A percentile compares a stretch with the other conserved stretches of the same genome.
Evolutionary conservation across 2,888 invertebrate species (phyloP).

Genomic region (Malacosoma neustria): DNA sequence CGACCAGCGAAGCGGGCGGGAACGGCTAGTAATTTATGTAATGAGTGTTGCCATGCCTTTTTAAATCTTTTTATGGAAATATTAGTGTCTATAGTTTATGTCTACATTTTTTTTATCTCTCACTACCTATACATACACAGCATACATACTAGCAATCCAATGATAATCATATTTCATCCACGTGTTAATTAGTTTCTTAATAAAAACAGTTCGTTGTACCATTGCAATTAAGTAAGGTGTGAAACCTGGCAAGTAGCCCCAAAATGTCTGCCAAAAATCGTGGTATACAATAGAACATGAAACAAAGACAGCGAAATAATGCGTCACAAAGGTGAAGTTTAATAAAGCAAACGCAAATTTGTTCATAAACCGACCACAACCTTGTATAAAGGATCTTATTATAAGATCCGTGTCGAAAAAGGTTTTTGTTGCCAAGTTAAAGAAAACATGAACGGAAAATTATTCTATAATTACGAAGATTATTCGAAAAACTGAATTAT

Average conservation of each 20-base stretch:
- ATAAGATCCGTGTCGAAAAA: constrained; percentile 6
- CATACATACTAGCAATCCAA: too few species aligned
- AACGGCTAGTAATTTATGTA: too few species aligned
- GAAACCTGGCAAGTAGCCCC: constrained; percentile 34
- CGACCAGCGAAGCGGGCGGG: too few species aligned
- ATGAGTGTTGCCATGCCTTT: too few species aligned
- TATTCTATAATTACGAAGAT: constrained; percentile 23
- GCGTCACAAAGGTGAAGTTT: not conserved
- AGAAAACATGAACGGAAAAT: constrained; percentile 18
- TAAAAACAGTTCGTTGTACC: constrained; percentile 32
- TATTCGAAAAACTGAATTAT: not conserved
- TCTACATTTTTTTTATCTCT: too few species aligned
- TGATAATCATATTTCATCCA: constrained; percentile 20
- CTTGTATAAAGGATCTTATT: constrained; percentile 11
- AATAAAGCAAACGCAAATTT: not conserved
- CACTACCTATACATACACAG: too few species aligned
- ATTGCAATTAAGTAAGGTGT: constrained; percentile 24
- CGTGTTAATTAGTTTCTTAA: constrained; percentile 24
- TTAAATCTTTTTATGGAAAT: too few species aligned
- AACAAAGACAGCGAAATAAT: constrained; percentile 9
- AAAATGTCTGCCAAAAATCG: constrained; percentile 30
- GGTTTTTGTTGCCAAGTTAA: not conserved
- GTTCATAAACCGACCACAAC: not conserved
- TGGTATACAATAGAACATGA: constrained; percentile 13
- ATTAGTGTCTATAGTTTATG: too few species aligned